Evolutionary conservation across 2,797 vertebrate species (phyloP).

Genomic region (Liparis tanakae): DNA sequence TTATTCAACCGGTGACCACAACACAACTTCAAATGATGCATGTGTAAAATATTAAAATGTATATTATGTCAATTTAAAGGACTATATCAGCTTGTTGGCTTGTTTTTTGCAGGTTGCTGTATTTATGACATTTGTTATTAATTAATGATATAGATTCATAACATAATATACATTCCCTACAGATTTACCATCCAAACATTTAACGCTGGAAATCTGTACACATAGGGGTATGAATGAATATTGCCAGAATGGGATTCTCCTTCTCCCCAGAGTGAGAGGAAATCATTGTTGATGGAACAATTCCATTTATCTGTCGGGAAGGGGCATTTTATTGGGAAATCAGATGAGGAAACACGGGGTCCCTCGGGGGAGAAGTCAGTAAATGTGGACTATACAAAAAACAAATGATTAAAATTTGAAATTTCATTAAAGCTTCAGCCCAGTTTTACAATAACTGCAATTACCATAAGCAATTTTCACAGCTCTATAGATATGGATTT

Average conservation of each 20-base stretch:
- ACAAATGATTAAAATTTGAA: constrained; percentile 74
- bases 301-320: constrained; percentile 50
- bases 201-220: constrained; percentile 13
- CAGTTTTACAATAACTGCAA: constrained; percentile 75
- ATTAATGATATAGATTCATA: constrained; percentile 2
- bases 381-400: constrained; percentile 62
- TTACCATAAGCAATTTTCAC: constrained; percentile 78
- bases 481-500: constrained; percentile 76
- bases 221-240: constrained; percentile 10
- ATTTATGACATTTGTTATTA: not conserved
- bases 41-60: constrained; percentile 6
- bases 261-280: constrained; percentile 27
- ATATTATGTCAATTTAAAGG: not conserved
- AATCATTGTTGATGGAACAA: constrained; percentile 51
- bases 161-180: constrained; percentile 21
- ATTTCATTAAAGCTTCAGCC: constrained; percentile 75
- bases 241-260: constrained; percentile 25
- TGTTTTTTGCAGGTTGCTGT: not conserved
- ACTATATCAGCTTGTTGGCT: not conserved
- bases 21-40: not conserved
- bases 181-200: constrained; percentile 2
- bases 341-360: constrained; percentile 55
- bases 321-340: constrained; percentile 49
- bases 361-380: constrained; percentile 38
- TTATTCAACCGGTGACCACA: not conserved